Evolutionary conservation across 2,888 invertebrate species (phyloP), one percentile per base, ranked within the genome.

Genomic region (Ctenicera cuprea): DNA sequence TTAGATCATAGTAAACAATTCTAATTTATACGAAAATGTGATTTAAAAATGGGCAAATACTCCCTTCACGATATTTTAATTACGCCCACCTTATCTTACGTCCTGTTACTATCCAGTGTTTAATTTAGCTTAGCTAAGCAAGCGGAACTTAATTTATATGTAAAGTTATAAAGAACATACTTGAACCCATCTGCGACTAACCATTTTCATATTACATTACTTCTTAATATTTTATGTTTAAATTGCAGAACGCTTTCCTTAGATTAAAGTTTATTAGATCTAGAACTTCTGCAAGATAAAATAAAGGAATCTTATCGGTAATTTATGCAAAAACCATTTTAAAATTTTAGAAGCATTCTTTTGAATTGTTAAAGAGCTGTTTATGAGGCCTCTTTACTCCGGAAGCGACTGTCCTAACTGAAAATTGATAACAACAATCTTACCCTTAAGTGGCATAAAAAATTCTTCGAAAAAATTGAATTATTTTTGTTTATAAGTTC

Each of bases 351-450:
- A 5, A 22, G 52, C n/a, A 22, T 22, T 22, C 52, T 52, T 52
- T 22, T 52, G 52, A 52, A 52, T 52, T 26, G 52, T 52, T 52
- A 52, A 52, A 52, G 52, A 22, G 7, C 30, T 52, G 26, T 52
- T 52, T 52, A 52, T 52, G 52, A 30, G 12, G 52, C 4, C 45
- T 26, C 12, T 52, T 52, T 52, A n/a, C 12, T 22, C 5, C 26
- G 26, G 18, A 45, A 45, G 18, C 12, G 18, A 3, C 52, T 30
- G n/a, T 12, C 12, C 26, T 14, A 14, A 14, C 52, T 52, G 11
- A 26, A 52, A 30, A 11, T 26, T 26, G 20, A 50, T 50, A 18
- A 16, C 20, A 50, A 14, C 50, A 7, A 22, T 50, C 26, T 50
- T 18, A 22, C 20, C 1, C 41, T 14, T 4, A 43, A 43, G n/a